Percentiles rank a stretch among this genome's conserved stretches.
These are phyloP conservation scores for Takifugu bimaculatus DNA, from an alignment of 2,113 vertebrate genomes.

Conservation along the genomic window DNA sequence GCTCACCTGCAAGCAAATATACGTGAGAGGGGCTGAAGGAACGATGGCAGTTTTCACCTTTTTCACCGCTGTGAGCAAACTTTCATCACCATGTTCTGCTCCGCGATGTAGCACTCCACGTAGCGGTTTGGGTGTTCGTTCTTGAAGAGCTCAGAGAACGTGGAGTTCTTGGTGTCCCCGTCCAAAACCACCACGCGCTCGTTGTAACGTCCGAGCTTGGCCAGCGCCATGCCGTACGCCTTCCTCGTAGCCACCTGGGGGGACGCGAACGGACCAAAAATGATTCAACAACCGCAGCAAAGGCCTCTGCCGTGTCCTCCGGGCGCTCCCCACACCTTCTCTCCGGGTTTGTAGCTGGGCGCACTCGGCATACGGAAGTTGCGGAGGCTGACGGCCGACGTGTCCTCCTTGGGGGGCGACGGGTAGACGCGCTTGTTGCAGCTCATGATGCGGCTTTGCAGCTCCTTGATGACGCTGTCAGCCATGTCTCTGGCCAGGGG, in stretches of 20 bases:
- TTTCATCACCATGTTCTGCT: constrained; percentile 89
- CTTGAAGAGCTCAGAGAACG: constrained; percentile 89
- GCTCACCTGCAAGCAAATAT: constrained; percentile 72
- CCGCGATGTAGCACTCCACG: constrained; percentile 93
- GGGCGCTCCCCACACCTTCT: constrained; percentile 79
- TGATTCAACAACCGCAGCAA: not conserved
- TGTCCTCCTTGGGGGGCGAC: constrained; percentile 80
- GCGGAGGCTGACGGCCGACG: constrained; percentile 79
- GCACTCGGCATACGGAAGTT: constrained; percentile 87
- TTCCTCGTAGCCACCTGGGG: constrained; percentile 88
- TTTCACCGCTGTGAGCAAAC: not conserved
- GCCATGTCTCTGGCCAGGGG: constrained; percentile 89
- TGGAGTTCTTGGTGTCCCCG: constrained; percentile 94
- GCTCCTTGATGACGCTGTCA: constrained; percentile 83
- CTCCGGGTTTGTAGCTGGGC: constrained; percentile 87
- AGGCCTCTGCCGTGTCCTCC: not conserved
- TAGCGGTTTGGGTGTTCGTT: constrained; percentile 90
- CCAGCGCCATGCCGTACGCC: constrained; percentile 86
- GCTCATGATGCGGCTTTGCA: constrained; percentile 81
- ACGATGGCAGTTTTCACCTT: not conserved
- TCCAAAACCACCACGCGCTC: constrained; percentile 87
- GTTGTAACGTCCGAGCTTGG: constrained; percentile 87
- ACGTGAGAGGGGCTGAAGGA: no score
- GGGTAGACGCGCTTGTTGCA: constrained; percentile 87
- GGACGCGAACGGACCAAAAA: not conserved